Evolutionary conservation across 2,888 invertebrate species (phyloP).

Genomic region (Acholoe squamosa): DNA sequence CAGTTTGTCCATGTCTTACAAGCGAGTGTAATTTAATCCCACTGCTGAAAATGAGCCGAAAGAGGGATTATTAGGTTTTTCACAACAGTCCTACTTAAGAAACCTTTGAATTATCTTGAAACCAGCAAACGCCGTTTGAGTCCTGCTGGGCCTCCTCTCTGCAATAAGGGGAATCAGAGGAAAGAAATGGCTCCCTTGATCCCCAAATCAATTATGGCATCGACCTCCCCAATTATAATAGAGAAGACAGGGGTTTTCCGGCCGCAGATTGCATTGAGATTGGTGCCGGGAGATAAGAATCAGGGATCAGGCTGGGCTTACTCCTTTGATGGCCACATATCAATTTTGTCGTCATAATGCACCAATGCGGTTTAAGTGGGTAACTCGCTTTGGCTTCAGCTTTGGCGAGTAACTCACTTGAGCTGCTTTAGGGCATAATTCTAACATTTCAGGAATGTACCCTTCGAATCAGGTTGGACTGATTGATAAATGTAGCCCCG

Average conservation of each 20-base stretch:
- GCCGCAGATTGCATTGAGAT: background rate
- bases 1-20: background rate
- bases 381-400: no score
- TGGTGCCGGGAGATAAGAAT: background rate
- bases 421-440: no score
- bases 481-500: no score
- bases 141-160: background rate
- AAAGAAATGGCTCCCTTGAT: conserved; percentile 22
- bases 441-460: no score
- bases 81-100: background rate
- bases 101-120: conserved; percentile 9
- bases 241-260: background rate
- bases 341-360: no score
- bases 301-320: background rate
- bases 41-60: background rate
- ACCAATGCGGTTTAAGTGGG: no score
- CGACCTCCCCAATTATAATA: conserved; percentile 25
- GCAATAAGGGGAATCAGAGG: background rate
- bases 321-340: no score
- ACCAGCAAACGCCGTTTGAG: background rate
- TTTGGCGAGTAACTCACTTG: no score
- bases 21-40: background rate
- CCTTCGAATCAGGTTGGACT: no score
- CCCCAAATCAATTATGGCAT: conserved; percentile 8
- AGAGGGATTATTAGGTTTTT: background rate